A percentile compares a stretch with the other conserved stretches of the same genome.
These are phyloP conservation scores for Hyphantria cunea DNA, from an alignment of 1,140 invertebrate species.

Conservation along the genomic window DNA sequence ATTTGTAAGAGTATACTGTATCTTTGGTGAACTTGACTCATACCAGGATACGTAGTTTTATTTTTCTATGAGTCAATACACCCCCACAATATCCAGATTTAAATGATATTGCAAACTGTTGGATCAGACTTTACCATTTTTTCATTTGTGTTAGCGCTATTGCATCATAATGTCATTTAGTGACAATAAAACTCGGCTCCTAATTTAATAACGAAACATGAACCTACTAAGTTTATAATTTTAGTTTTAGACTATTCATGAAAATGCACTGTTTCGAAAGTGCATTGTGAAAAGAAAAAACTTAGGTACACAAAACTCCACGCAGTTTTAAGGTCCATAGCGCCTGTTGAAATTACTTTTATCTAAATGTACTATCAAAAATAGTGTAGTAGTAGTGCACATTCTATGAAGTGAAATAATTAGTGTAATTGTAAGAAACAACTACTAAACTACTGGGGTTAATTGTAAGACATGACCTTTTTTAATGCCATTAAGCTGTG, in stretches of 20 bases:
- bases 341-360: neutral
- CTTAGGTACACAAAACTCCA: neutral
- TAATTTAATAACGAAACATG: too few relatives aligned
- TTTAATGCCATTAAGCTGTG: constrained; percentile 3
- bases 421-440: constrained; percentile 10
- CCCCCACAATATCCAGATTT: constrained; percentile 28
- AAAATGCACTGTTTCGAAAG: too few relatives aligned
- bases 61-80: constrained; percentile 27
- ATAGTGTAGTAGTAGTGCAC: too few relatives aligned
- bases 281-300: too few relatives aligned
- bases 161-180: neutral
- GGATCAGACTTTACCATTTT: constrained; percentile 14
- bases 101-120: constrained; percentile 18
- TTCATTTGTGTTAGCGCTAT: neutral
- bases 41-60: constrained; percentile 25
- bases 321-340: neutral
- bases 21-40: constrained; percentile 25
- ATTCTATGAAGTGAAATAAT: constrained; percentile 16
- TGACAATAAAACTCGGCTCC: too few relatives aligned
- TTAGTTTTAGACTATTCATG: too few relatives aligned
- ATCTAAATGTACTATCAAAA: constrained; percentile 3
- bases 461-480: constrained; percentile 21
- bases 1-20: constrained; percentile 19
- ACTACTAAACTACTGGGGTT: constrained; percentile 6
- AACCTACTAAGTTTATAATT: too few relatives aligned